These are phyloP conservation scores for Notothenia coriiceps DNA, from an alignment of 2,113 vertebrate genomes.

Conservation along the genomic window DNA sequence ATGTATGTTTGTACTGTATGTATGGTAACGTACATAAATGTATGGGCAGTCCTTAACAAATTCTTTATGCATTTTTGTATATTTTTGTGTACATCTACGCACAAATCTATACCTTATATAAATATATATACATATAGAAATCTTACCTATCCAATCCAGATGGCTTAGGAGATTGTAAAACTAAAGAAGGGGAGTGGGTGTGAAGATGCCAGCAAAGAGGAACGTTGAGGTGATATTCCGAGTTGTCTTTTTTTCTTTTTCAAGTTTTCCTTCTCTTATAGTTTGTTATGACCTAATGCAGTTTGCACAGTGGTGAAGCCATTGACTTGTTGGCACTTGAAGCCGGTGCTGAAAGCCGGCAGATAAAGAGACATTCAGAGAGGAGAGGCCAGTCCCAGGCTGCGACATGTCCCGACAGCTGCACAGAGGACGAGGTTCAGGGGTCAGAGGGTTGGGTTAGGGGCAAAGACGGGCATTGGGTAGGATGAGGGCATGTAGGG, in stretches of 20 bases:
- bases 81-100: conserved; percentile 79
- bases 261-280: conserved; percentile 66
- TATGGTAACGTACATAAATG: conserved; percentile 73
- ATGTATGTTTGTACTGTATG: conserved; percentile 74
- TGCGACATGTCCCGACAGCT: conserved; percentile 80
- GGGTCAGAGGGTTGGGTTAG: conserved; percentile 8
- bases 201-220: conserved; percentile 77
- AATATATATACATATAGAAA: conserved; percentile 69
- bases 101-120: conserved; percentile 76
- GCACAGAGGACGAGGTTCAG: conserved; percentile 40
- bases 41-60: conserved; percentile 76
- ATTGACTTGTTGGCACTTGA: conserved; percentile 90
- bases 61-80: conserved; percentile 80
- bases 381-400: conserved; percentile 83
- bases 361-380: conserved; percentile 86
- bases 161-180: conserved; percentile 76
- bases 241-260: conserved; percentile 71
- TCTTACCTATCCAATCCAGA: conserved; percentile 72
- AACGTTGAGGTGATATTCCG: conserved; percentile 85
- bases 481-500: neutral
- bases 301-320: conserved; percentile 97
- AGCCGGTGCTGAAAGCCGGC: conserved; percentile 83
- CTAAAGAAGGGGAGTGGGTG: conserved; percentile 56
- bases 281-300: conserved; percentile 95
- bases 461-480: neutral